Evolutionary conservation across 2,797 vertebrate genomes (phyloP), one percentile per base, ranked within the genome.

Genomic region (Spinibarbus caldwelli): DNA sequence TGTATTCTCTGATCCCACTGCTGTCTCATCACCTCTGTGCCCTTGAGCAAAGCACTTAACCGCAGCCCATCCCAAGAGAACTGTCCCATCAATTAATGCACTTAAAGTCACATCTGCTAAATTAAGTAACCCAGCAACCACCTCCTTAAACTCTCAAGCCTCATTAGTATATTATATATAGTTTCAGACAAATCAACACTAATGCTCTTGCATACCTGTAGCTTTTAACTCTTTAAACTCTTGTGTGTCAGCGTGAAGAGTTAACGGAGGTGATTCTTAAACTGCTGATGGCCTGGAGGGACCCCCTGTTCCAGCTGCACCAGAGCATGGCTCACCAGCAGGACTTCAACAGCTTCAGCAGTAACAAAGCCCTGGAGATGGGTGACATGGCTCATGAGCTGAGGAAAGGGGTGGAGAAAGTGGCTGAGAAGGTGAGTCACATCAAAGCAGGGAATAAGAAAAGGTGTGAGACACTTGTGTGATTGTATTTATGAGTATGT

Each of bases 371-470:
- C 38, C 94, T 94, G 49, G 93, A 96, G 89, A 96, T 97, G 92
- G 96, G 94, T 17, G 92, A 93, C 83, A 96, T 97, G 95, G 94
- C 95, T 62, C 95, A 95, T 1, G 94, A 96, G 82, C 93, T 97
- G 6, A 92, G 92, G 82, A 93, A 90, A 73, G 95, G 96, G 38
- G 95, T 97, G 0, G 94, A 96, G 89, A 96, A 93, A 91, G 94
- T 96, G 66, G 94, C 94, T 0, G 93, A 96, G 87, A 96, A 95
- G 94, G 95, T 91, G 91, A 88, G 88, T 76, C 38, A 54, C 8
- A 29, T 54, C n/a, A 26, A 47, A 68, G 19, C 1, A 49, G 10
- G 26, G 14, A 54, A 80, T 59, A 29, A 43, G 38, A 49, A 45
- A 86, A 67, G 80, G 86, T 80, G 26, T 12, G 49, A 77, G 71